Conservation (phyloP, 2,113 vertebrate species). For the Amia ocellicauda region DNA sequence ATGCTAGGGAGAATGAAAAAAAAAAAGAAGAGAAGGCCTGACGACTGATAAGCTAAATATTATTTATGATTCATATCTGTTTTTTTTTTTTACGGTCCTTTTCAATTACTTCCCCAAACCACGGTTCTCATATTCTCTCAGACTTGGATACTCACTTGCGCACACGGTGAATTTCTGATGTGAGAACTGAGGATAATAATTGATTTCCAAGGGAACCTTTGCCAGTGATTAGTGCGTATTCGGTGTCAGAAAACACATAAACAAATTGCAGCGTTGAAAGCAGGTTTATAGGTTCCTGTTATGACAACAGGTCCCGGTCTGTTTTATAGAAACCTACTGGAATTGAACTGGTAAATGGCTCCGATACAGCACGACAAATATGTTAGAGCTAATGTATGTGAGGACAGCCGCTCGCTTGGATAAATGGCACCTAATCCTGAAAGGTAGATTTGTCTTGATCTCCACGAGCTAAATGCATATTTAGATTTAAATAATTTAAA, state of each 20-base stretch:
- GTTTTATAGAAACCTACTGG: background rate
- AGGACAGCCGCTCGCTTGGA: background rate
- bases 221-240: slow-evolving; percentile 31
- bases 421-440: background rate
- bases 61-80: slow-evolving; percentile 62
- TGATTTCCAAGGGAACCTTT: background rate
- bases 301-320: background rate
- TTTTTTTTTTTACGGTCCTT: slow-evolving; percentile 59
- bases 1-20: background rate
- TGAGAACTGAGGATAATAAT: background rate
- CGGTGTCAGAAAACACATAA: slow-evolving; percentile 54
- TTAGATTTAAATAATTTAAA: slow-evolving; percentile 13
- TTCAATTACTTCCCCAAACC: slow-evolving; percentile 57
- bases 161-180: background rate
- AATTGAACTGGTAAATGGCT: background rate
- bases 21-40: slow-evolving; percentile 19
- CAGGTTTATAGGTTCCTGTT: slow-evolving; percentile 30
- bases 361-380: background rate
- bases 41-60: slow-evolving; percentile 57
- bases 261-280: slow-evolving; percentile 38
- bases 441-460: background rate
- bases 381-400: background rate
- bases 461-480: slow-evolving; percentile 1
- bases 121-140: slow-evolving; percentile 13
- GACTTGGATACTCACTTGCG: background rate